Evolutionary conservation across 1,140 invertebrate genomes (phyloP), one percentile per base, ranked within the genome.

Genomic region (Bombus cullumanus): DNA sequence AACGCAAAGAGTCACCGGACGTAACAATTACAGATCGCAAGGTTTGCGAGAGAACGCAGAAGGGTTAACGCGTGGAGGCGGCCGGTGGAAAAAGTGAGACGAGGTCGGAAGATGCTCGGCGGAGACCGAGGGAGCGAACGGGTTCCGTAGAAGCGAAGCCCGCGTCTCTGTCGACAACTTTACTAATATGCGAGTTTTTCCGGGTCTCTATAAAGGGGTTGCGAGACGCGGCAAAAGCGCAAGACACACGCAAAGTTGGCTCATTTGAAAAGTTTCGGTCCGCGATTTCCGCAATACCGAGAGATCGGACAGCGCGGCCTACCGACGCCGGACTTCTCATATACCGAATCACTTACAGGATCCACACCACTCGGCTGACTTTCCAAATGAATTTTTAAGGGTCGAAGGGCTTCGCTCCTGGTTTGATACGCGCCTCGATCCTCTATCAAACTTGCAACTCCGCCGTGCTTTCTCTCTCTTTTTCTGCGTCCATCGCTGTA

Each of bases 201-300:
- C 78, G 47, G 57, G 47, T 81, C 68, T 77, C 59, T 34, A 37
- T 72, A 73, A 88, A 86, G 66, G 77, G 82, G 91, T 81, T 71
- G 90, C 87, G 83, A 88, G 86, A 87, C 84, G 82, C 73, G 78
- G 71, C 73, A 75, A 86, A 88, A 90, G 86, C 80, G 90, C 93
- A 94, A 94, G 93, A 94, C 93, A 94, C 92, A 93, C 93, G 92
- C 91, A 93, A 93, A 94, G 93, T 94, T 93, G 83, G 75, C 81
- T 93, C 92, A 93, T 93, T 93, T 93, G 86, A 86, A 92, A 93
- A 93, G 92, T 93, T 93, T 88, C 82, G 74, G 80, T 87, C 80
- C 85, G 76, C 87, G 89, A 88, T 90, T 92, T 91, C 75, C 86
- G 91, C 81, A 91, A 91, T 92, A 91, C 66, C 74, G 31, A 34